Percentiles rank a stretch among this genome's conserved stretches.
Conservation (phyloP, 2,888 invertebrate genomes). For the Luperina testacea region DNA sequence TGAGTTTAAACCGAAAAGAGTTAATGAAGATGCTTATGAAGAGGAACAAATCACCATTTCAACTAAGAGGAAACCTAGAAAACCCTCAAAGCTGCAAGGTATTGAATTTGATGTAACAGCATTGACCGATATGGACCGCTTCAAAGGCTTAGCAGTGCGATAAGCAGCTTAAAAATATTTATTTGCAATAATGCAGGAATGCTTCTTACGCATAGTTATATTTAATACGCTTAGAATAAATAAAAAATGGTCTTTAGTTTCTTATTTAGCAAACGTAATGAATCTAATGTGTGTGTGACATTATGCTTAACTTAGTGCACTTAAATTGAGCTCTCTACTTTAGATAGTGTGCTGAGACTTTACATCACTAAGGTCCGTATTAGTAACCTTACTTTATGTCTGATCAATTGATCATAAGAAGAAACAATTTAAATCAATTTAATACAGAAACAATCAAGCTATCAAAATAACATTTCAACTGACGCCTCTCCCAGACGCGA, state of each 20-base stretch:
- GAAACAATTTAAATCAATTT: background rate
- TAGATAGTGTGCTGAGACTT: conserved; percentile 3
- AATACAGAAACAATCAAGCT: background rate
- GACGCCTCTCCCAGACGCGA: background rate
- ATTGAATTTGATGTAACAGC: conserved; percentile 57
- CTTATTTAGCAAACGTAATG: background rate
- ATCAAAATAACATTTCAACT: background rate
- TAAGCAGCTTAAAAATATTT: conserved; percentile 7
- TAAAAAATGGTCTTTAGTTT: background rate
- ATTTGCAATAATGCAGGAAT: conserved; percentile 8
- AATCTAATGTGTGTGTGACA: background rate
- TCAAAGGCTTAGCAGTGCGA: conserved; percentile 24
- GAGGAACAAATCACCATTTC: conserved; percentile 93
- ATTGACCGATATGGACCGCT: conserved; percentile 11
- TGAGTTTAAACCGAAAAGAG: conserved; percentile 87
- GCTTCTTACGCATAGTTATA: background rate
- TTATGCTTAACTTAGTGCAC: background rate
- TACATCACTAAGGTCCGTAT: background rate
- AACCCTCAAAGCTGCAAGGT: conserved; percentile 92
- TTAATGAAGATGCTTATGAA: conserved; percentile 87
- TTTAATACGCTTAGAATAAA: conserved; percentile 11
- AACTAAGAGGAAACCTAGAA: conserved; percentile 92
- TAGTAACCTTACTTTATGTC: background rate
- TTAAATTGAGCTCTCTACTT: background rate
- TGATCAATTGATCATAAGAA: background rate